Evolutionary conservation across 2,113 vertebrate species (phyloP).

Genomic region (Genyomyrus donnyi): DNA sequence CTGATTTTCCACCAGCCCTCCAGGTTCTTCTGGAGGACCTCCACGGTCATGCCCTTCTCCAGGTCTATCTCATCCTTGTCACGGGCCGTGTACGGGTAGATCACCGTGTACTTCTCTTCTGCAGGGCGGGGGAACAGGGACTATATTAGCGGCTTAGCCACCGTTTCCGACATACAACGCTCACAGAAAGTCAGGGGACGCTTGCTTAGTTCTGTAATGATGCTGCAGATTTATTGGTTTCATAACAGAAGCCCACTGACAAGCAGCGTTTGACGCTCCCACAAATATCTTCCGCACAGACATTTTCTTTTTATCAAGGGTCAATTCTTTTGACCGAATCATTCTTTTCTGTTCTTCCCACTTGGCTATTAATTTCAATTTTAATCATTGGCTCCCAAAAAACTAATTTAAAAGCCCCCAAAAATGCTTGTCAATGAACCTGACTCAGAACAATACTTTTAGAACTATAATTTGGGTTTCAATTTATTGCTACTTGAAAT

Average conservation of each 20-base stretch:
- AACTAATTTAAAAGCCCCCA: background rate
- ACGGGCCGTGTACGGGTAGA: constrained; percentile 83
- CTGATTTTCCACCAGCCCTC: constrained; percentile 99
- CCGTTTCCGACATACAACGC: background rate
- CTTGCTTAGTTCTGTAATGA: background rate
- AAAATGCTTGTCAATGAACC: background rate
- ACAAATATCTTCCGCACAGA: background rate
- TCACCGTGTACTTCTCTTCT: constrained; percentile 91
- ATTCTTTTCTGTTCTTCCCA: background rate
- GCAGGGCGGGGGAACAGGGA: constrained; percentile 1
- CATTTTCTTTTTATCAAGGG: background rate
- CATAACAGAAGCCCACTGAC: background rate
- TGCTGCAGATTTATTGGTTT: background rate
- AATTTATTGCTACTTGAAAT: background rate
- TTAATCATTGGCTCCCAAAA: background rate
- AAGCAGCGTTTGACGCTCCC: background rate
- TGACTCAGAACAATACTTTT: background rate
- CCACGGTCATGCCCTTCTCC: constrained; percentile 83
- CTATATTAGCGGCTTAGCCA: background rate
- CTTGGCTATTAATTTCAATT: background rate
- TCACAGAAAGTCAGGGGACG: background rate
- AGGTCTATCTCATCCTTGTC: constrained; percentile 93
- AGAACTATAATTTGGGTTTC: background rate
- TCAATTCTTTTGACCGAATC: background rate
- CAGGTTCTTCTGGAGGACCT: constrained; percentile 94